phyloP scores from a whole-genome alignment of 2,797 vertebrate genomes.

The Antennarius maculatus region DNA sequence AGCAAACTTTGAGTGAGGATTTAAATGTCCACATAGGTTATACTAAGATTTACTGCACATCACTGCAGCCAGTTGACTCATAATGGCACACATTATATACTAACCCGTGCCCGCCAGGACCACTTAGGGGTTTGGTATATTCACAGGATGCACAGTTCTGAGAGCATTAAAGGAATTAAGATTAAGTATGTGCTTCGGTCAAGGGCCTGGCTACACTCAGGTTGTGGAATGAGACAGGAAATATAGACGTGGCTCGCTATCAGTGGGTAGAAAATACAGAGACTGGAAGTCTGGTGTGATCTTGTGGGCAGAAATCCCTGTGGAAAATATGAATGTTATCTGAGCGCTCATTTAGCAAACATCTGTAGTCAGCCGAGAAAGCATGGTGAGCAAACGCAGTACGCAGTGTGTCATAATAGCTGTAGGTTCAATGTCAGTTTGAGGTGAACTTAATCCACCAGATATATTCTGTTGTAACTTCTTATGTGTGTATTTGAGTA shows the following conservation, averaged over 20 bases:
- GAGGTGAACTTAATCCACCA: conserved; percentile 37
- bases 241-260: conserved; percentile 18
- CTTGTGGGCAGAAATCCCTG: background rate
- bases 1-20: too few relatives aligned
- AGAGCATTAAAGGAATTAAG: conserved; percentile 14
- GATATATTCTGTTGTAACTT: conserved; percentile 13
- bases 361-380: background rate
- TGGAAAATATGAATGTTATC: background rate
- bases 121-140: conserved; percentile 8
- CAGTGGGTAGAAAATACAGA: background rate
- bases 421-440: conserved; percentile 17
- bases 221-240: conserved; percentile 26
- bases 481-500: conserved; percentile 24
- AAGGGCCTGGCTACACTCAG: conserved; percentile 15
- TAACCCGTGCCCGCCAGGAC: background rate
- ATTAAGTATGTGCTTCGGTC: conserved; percentile 17
- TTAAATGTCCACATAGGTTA: too few relatives aligned
- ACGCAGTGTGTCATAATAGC: background rate
- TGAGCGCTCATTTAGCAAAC: background rate
- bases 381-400: too few relatives aligned
- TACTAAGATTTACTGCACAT: too few relatives aligned
- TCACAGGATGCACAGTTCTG: conserved; percentile 5
- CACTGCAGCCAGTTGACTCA: too few relatives aligned
- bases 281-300: background rate
- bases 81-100: too few relatives aligned